phyloP scores from a whole-genome alignment of 2,888 invertebrate genomes.

The Drymonia ruficornis region DNA sequence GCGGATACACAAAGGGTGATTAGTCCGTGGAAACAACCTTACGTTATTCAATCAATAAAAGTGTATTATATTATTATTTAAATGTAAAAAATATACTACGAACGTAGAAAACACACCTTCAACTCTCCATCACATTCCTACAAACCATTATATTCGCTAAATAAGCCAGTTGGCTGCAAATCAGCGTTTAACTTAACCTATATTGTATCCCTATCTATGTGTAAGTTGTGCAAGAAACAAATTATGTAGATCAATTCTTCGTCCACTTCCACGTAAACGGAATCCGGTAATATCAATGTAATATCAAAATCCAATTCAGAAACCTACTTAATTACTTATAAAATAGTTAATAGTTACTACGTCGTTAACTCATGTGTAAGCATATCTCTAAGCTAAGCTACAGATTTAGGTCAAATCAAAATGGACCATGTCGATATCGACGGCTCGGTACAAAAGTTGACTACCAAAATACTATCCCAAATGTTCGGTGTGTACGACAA shows the following conservation, averaged over 20 bases:
- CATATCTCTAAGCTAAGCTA: constrained; percentile 71
- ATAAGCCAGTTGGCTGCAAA: constrained; percentile 50
- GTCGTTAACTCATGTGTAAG: constrained; percentile 60
- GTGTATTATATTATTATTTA: too few species aligned
- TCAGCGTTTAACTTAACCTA: constrained; percentile 50
- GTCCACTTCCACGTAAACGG: constrained; percentile 34
- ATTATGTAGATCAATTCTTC: constrained; percentile 36
- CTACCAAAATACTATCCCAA: constrained; percentile 79
- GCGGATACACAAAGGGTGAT: too few species aligned
- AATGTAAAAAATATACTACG: neutral
- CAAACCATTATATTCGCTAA: neutral
- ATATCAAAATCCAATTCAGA: constrained; percentile 62
- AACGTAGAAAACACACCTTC: neutral
- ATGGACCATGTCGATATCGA: constrained; percentile 75
- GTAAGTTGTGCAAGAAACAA: constrained; percentile 74
- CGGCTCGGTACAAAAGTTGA: constrained; percentile 74
- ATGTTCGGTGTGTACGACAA: constrained; percentile 41
- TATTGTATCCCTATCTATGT: constrained; percentile 63
- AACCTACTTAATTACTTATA: constrained; percentile 66
- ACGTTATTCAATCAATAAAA: too few species aligned
- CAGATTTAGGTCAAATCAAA: constrained; percentile 68
- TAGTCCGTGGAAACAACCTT: too few species aligned
- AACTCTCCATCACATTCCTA: neutral
- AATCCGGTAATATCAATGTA: constrained; percentile 34
- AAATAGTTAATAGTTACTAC: constrained; percentile 61